A percentile compares a stretch with the other conserved stretches of the same genome.
phyloP scores from a whole-genome alignment of 2,797 vertebrate species.

The Coilia nasus region DNA sequence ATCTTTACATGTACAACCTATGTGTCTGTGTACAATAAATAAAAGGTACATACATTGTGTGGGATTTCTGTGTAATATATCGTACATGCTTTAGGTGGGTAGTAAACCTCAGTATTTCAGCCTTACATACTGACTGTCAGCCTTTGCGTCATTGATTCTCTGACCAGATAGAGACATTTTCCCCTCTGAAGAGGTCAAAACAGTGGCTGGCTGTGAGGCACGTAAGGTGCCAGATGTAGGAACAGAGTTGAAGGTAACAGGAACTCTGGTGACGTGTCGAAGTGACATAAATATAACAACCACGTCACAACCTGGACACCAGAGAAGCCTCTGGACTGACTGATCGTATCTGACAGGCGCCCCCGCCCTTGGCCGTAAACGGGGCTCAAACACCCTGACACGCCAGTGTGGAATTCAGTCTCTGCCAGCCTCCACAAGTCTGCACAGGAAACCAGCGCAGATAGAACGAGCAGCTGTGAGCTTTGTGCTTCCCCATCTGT shows the following conservation, averaged over 20 bases:
- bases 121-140: neutral
- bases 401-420: conserved; percentile 26
- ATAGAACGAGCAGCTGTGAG: neutral
- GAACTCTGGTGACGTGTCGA: neutral
- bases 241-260: neutral
- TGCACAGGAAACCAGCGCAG: conserved; percentile 45
- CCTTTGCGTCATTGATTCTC: neutral
- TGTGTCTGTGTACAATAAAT: no score
- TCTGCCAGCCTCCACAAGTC: conserved; percentile 5
- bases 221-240: neutral
- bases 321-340: neutral
- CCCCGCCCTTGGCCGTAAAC: neutral
- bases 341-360: neutral
- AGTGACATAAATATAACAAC: neutral
- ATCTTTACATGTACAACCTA: no score
- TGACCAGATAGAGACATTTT: neutral
- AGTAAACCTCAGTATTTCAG: neutral
- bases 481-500: neutral
- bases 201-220: neutral
- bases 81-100: neutral
- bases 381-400: conserved; percentile 20
- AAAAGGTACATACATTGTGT: no score
- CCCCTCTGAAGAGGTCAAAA: neutral
- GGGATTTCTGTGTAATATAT: neutral
- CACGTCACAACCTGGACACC: neutral